Evolutionary conservation across 2,113 vertebrate genomes (phyloP), one percentile per base, ranked within the genome.

Genomic region (Salminus brasiliensis): DNA sequence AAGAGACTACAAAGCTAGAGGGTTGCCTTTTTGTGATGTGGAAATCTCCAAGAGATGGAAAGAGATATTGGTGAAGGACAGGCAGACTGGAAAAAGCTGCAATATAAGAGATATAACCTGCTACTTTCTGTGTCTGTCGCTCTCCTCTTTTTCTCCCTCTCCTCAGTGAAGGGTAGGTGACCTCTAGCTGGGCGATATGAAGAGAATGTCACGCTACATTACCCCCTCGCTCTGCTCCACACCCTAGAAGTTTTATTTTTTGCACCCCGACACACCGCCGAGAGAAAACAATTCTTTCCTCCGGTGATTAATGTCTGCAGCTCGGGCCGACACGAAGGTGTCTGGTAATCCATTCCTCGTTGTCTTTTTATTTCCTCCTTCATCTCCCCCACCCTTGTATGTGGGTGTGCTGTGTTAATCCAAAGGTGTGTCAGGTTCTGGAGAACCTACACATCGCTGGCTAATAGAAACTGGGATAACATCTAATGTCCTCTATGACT

Each of bases 181-280:
- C 91, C 91, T 90, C 89, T 77, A 90, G 86, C 87, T 81, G 59
- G 34, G 70, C 59, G 79, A 87, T 89, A 91, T 91, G 88, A 90
- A 92, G 89, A 89, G 88, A 91, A 89, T 90, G 87, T 87, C 88
- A 90, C 69, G 84, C 90, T 85, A 88, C 89, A 91, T 91, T 91
- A 89, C 85, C 81, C 62, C 11, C 45, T 49, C 25, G 53, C 57
- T n/a, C 11, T 2, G 36, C 41, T 25, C 29, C 75, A 80, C 83
- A 78, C 73, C 21, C 27, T 65, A 84, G 60, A 87, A 81, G 85
- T 90, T 89, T 88, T 89, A 83, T 89, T 88, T 89, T 69, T 81
- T 81, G 79, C 73, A 75, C 69, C 65, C n/a, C 18, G 41, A 83
- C 43, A 63, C 68, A 30, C 11, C 29, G 23, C 23, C 0, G 70